A percentile compares a stretch with the other conserved stretches of the same genome.
phyloP scores from a whole-genome alignment of 2,888 invertebrate species.

The Eilema sororculum region DNA sequence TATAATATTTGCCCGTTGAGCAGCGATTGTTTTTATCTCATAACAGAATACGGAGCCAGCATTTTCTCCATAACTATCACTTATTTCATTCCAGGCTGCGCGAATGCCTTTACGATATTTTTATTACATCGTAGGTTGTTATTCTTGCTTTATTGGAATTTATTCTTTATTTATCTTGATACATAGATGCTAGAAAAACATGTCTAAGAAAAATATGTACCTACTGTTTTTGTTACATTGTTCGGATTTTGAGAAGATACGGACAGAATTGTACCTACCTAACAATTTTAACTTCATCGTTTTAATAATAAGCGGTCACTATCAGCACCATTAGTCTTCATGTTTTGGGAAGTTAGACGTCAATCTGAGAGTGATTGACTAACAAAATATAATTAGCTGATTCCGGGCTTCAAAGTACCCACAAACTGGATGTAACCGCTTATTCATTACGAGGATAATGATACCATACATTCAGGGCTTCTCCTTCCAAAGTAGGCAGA shows the following conservation, averaged over 20 bases:
- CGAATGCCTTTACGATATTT: conserved; percentile 59
- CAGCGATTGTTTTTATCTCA: conserved; percentile 15
- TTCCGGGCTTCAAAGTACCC: too few species aligned
- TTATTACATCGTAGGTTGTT: conserved; percentile 49
- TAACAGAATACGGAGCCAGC: conserved; percentile 1
- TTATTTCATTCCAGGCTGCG: conserved; percentile 15
- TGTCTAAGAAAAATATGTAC: conserved; percentile 5
- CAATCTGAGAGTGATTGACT: too few species aligned
- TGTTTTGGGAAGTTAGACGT: too few species aligned
- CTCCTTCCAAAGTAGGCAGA: too few species aligned
- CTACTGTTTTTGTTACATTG: background rate
- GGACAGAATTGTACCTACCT: too few species aligned
- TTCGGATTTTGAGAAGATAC: background rate
- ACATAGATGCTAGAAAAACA: conserved; percentile 42
- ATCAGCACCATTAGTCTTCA: too few species aligned
- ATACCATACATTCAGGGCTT: too few species aligned
- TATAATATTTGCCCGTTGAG: background rate
- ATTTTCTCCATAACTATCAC: conserved; percentile 22
- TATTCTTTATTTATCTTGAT: conserved; percentile 58
- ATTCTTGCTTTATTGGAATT: conserved; percentile 50
- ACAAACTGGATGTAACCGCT: too few species aligned
- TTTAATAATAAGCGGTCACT: too few species aligned
- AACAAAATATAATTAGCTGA: too few species aligned
- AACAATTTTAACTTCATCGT: too few species aligned
- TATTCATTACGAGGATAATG: too few species aligned